Evolutionary conservation across 2,888 invertebrate genomes (phyloP), one percentile per base, ranked within the genome.

Genomic region (Chrysodeixis includens): DNA sequence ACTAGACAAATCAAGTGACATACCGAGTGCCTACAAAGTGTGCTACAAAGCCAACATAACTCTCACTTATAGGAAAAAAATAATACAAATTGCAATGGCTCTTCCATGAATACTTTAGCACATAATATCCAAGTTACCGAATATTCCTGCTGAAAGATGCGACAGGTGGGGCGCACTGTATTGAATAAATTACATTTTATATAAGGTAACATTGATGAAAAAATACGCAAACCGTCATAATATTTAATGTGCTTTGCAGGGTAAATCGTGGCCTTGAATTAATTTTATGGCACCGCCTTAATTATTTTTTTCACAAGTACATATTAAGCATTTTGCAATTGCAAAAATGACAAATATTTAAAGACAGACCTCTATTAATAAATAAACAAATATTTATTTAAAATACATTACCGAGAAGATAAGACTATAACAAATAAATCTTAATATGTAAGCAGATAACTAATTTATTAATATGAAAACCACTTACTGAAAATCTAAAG

Each of bases 151-250:
- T 56, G 30, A 65, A 65, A 74, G 67, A 74, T 71, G 76, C 75
- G 75, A 76, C 79, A 83, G 81, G 81, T 81, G 79, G 61, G 22
- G 66, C 66, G 67, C 57, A 73, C 64, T 71, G 68, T 73, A 77
- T 79, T 84, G 83, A 84, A 85, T 83, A 83, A 77, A 83, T 84
- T 80, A 84, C 78, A 51, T 69, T 68, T 66, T 66, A 73, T 65
- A 67, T 52, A 59, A 44, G 65, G 46, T 66, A 66, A 65, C 46
- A 61, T 70, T 76, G 58, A 63, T 66, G 51, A 60, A 46, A 46
- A 18, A 46, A 9, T 18, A 9, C 35, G 46, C 18, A 18, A 46
- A 18, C 16, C 46, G 16, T 46, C 58, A 40, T 20, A 20, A 40
- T 20, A 20, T 44, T 64, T 58, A 57, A 44, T 40, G 61, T 56